phyloP scores from a whole-genome alignment of 2,888 invertebrate genomes.

The Netelia virgata region DNA sequence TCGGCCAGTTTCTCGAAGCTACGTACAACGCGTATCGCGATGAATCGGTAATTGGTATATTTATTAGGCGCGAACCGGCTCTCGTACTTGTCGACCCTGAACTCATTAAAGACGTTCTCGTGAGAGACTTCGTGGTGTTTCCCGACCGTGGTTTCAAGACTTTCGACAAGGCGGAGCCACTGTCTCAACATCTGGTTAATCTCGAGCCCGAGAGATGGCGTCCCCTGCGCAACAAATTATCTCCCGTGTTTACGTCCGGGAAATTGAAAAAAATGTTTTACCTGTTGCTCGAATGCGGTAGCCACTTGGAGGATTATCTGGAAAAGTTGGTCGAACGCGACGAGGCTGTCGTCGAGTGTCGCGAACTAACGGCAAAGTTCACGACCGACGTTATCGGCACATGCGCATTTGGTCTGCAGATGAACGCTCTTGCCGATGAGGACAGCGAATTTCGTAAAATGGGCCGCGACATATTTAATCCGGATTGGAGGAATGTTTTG shows the following conservation, averaged over 20 bases:
- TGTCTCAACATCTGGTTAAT: conserved; percentile 81
- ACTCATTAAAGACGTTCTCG: conserved; percentile 74
- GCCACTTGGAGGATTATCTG: conserved; percentile 79
- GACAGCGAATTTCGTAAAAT: conserved; percentile 83
- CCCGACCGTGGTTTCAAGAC: conserved; percentile 71
- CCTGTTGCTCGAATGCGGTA: conserved; percentile 81
- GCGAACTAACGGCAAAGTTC: conserved; percentile 82
- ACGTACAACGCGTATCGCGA: conserved; percentile 69
- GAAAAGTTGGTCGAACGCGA: conserved; percentile 66
- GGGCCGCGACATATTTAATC: conserved; percentile 78
- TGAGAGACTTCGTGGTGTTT: conserved; percentile 74
- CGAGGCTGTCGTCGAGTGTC: conserved; percentile 75
- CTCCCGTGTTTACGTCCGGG: conserved; percentile 85
- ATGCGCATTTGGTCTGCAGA: conserved; percentile 84
- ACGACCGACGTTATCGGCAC: conserved; percentile 85
- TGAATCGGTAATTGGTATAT: conserved; percentile 73
- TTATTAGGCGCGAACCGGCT: conserved; percentile 68
- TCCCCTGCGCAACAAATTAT: conserved; percentile 83
- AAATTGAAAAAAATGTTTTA: conserved; percentile 86
- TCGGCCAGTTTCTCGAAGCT: conserved; percentile 80
- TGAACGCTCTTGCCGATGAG: conserved; percentile 82
- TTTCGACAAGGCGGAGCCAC: conserved; percentile 77
- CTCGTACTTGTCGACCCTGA: conserved; percentile 74
- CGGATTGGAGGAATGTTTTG: conserved; percentile 66
- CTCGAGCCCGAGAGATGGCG: conserved; percentile 84